A percentile compares a stretch with the other conserved stretches of the same genome.
Conservation (phyloP, 2,113 vertebrate genomes). For the Corythoichthys intestinalis region DNA sequence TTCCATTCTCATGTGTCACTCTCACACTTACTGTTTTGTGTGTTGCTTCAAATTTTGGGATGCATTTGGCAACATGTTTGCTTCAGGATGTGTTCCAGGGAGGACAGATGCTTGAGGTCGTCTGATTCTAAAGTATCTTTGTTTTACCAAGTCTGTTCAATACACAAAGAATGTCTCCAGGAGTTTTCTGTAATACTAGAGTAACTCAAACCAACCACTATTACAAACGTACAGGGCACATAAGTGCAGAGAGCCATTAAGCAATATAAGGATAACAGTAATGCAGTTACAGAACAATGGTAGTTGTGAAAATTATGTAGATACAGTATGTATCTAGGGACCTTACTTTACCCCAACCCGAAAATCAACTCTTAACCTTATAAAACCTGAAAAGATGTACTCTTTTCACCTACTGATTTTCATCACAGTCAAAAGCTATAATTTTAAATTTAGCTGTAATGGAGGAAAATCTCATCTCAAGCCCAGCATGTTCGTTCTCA, state of each 20-base stretch:
- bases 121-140: slow-evolving; percentile 14
- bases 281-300: too few relatives aligned
- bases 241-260: too few relatives aligned
- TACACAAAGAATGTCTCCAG: too few relatives aligned
- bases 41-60: too few relatives aligned
- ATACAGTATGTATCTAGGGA: not conserved
- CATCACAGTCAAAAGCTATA: not conserved
- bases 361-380: slow-evolving; percentile 19
- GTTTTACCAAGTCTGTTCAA: too few relatives aligned
- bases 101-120: not conserved
- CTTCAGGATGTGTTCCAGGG: slow-evolving; percentile 1
- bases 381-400: slow-evolving; percentile 12
- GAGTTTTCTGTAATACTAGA: too few relatives aligned
- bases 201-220: too few relatives aligned
- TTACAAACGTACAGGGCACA: too few relatives aligned
- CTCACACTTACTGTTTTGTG: too few relatives aligned
- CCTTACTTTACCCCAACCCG: slow-evolving; percentile 11
- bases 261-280: too few relatives aligned
- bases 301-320: too few relatives aligned
- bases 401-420: slow-evolving; percentile 8
- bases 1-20: too few relatives aligned
- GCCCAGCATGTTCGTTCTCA: slow-evolving; percentile 32
- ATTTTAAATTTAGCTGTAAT: slow-evolving; percentile 23
- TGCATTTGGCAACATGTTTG: not conserved
- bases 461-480: slow-evolving; percentile 35